Percentiles rank a stretch among this genome's conserved stretches.
Evolutionary conservation across 2,888 invertebrate species (phyloP).

Genomic region (Agrotis ipsilon): DNA sequence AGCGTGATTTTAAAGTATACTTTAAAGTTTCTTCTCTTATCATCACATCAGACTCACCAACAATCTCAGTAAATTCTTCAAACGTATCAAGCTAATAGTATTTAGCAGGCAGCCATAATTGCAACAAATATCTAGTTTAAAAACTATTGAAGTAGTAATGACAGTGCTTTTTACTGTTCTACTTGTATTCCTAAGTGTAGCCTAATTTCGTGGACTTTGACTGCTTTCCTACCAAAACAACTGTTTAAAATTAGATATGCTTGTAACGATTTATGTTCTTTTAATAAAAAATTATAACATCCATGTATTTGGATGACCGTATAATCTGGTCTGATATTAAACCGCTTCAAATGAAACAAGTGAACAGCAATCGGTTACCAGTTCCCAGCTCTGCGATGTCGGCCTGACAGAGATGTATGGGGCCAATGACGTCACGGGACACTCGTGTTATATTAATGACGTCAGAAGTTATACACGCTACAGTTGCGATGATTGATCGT

Average conservation of each 20-base stretch:
- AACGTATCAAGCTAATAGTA: too few species aligned
- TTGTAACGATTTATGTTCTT: too few species aligned
- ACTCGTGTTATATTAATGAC: conserved; percentile 68
- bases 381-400: conserved; percentile 34
- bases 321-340: conserved; percentile 21
- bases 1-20: too few species aligned
- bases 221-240: too few species aligned
- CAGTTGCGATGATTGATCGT: conserved; percentile 58
- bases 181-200: conserved; percentile 5
- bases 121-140: too few species aligned
- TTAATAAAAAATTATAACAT: neutral
- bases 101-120: too few species aligned
- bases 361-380: conserved; percentile 61
- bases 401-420: conserved; percentile 66
- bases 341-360: conserved; percentile 52
- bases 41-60: too few species aligned
- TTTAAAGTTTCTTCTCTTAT: too few species aligned
- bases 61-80: too few species aligned
- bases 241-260: too few species aligned
- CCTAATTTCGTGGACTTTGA: neutral
- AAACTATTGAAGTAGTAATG: too few species aligned
- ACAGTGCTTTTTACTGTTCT: neutral
- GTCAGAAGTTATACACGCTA: conserved; percentile 63
- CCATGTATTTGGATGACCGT: conserved; percentile 2
- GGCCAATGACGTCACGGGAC: conserved; percentile 60